phyloP scores from a whole-genome alignment of 2,113 vertebrate genomes.

The Fregata magnificens region DNA sequence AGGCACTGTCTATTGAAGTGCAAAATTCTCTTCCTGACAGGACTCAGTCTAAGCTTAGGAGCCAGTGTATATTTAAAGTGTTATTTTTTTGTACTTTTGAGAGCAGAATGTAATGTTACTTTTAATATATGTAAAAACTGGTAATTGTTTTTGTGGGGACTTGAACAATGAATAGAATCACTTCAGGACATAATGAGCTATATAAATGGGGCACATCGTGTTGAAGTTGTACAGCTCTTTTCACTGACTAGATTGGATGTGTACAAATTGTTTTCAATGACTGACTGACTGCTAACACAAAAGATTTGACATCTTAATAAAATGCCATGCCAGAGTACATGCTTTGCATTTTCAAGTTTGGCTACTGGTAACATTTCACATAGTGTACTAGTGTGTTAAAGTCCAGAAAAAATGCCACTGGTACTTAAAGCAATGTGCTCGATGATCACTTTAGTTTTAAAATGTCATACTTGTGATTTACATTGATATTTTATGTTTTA shows the following conservation, averaged over 20 bases:
- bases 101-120: background rate
- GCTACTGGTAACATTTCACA: background rate
- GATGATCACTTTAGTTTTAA: background rate
- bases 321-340: background rate
- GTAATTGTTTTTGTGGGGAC: background rate
- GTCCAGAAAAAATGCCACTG: background rate
- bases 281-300: background rate
- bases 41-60: background rate
- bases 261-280: constrained; percentile 3
- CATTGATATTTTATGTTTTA: background rate
- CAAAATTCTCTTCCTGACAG: background rate
- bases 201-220: background rate
- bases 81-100: constrained; percentile 36
- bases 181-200: background rate
- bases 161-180: background rate
- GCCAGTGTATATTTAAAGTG: constrained; percentile 8
- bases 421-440: background rate
- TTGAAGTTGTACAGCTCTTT: background rate
- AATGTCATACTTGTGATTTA: background rate
- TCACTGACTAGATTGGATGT: background rate
- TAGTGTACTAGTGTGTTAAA: background rate
- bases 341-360: background rate
- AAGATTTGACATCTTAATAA: background rate
- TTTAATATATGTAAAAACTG: background rate
- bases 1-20: background rate